Conservation (phyloP, 2,113 vertebrate species). For the Noturus placidus region DNA sequence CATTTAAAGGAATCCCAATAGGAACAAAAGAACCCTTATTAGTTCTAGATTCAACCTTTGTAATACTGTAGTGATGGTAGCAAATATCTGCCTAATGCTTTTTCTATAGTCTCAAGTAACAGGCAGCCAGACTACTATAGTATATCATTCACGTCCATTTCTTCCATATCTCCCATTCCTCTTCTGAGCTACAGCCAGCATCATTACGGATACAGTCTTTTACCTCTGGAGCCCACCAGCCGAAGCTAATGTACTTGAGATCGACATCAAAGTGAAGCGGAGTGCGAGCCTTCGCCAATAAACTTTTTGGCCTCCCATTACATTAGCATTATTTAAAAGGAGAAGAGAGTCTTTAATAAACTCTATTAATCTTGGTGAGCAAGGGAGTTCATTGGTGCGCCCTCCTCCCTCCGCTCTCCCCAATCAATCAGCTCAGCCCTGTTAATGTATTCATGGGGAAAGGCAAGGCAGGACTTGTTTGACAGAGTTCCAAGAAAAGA, state of each 20-base stretch:
- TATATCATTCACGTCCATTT: background rate
- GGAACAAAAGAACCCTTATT: background rate
- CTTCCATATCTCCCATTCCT: background rate
- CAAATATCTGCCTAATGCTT: background rate
- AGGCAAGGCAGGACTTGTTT: slow-evolving; percentile 75
- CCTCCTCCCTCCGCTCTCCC: slow-evolving; percentile 66
- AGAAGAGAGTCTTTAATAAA: slow-evolving; percentile 78
- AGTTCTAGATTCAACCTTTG: background rate
- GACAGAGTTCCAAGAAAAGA: slow-evolving; percentile 76
- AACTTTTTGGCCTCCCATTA: slow-evolving; percentile 67
- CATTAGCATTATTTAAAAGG: slow-evolving; percentile 77
- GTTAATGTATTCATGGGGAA: slow-evolving; percentile 75
- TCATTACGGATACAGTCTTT: slow-evolving; percentile 23
- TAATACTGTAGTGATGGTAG: background rate
- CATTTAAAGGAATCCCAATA: background rate
- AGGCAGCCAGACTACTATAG: background rate
- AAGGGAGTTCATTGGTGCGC: slow-evolving; percentile 71
- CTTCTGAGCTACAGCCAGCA: background rate
- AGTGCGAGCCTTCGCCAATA: slow-evolving; percentile 63
- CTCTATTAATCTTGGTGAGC: slow-evolving; percentile 78
- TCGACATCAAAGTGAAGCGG: slow-evolving; percentile 54
- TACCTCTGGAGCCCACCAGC: slow-evolving; percentile 29
- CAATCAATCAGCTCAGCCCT: slow-evolving; percentile 73
- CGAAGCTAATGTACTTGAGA: slow-evolving; percentile 35
- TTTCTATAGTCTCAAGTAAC: background rate